Conservation (phyloP, 2,797 vertebrate genomes). For the Neostethus bicornis region DNA sequence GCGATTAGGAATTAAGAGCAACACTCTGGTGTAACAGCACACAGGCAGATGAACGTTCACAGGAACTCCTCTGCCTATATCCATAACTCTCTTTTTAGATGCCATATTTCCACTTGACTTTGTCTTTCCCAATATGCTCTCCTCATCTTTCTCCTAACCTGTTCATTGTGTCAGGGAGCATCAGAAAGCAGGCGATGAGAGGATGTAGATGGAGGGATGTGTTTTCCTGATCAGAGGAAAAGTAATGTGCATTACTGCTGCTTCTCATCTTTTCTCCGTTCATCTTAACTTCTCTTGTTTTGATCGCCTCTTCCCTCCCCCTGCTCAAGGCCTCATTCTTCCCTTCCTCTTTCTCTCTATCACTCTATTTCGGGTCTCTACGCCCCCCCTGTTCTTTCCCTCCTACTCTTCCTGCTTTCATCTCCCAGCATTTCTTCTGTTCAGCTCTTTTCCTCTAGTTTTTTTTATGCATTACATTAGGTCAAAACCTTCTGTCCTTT, state of each 20-base stretch:
- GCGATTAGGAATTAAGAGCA: constrained; percentile 77
- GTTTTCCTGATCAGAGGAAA: constrained; percentile 62
- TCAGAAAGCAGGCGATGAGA: constrained; percentile 25
- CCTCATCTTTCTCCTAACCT: neutral
- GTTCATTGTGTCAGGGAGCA: neutral
- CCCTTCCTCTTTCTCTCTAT: constrained; percentile 52
- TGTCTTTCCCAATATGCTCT: constrained; percentile 11
- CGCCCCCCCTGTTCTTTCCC: constrained; percentile 10
- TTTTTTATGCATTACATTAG: constrained; percentile 64
- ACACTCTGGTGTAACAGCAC: constrained; percentile 58
- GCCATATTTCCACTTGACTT: constrained; percentile 1
- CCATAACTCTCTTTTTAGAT: neutral
- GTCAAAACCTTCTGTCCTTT: constrained; percentile 66
- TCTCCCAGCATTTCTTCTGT: constrained; percentile 56
- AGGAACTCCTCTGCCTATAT: constrained; percentile 34
- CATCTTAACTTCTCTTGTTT: constrained; percentile 23
- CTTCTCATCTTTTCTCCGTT: constrained; percentile 3
- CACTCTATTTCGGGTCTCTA: constrained; percentile 65
- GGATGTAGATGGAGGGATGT: constrained; percentile 11
- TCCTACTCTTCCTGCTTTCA: constrained; percentile 73
- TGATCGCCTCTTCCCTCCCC: constrained; percentile 28
- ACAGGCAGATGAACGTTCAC: constrained; percentile 63
- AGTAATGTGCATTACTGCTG: constrained; percentile 39
- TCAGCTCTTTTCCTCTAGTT: constrained; percentile 58
- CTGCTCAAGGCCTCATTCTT: constrained; percentile 52